Evolutionary conservation across 2,888 invertebrate species (phyloP).

Genomic region (Halictus quadricinctus): DNA sequence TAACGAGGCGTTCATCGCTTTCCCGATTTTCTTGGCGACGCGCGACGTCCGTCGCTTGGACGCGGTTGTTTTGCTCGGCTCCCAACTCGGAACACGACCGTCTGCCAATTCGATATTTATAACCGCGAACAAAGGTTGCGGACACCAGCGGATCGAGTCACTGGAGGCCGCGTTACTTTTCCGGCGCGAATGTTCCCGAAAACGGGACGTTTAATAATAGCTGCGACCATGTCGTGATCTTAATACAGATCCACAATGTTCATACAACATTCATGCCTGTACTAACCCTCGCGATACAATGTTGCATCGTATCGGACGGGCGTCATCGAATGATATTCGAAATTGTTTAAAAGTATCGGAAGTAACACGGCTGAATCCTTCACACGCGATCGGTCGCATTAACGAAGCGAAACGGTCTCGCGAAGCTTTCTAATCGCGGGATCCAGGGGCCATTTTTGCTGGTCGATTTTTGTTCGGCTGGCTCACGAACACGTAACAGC

Average conservation of each 20-base stretch:
- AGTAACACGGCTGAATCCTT: not conserved
- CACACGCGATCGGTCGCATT: not conserved
- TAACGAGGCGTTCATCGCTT: not conserved
- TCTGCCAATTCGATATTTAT: conserved; percentile 21
- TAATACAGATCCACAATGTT: not conserved
- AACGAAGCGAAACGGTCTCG: not conserved
- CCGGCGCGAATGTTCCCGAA: not conserved
- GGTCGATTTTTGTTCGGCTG: not conserved
- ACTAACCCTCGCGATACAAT: not conserved
- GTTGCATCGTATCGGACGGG: not conserved
- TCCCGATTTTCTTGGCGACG: conserved; percentile 15
- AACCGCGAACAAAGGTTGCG: conserved; percentile 55
- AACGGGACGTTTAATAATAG: not conserved
- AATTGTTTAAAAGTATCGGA: not conserved
- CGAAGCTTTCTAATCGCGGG: conserved; percentile 12
- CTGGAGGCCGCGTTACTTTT: not conserved
- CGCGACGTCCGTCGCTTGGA: not conserved
- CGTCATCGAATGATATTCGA: not conserved
- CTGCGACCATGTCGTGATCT: not conserved
- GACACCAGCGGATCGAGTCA: not conserved
- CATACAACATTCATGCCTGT: not conserved
- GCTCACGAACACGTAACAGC: not conserved
- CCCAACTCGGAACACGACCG: not conserved
- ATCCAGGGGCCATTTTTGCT: not conserved
- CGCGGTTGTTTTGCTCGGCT: not conserved